Evolutionary conservation across 1,140 invertebrate genomes (phyloP), one percentile per base, ranked within the genome.

Genomic region (Archegozetes longisetosus): DNA sequence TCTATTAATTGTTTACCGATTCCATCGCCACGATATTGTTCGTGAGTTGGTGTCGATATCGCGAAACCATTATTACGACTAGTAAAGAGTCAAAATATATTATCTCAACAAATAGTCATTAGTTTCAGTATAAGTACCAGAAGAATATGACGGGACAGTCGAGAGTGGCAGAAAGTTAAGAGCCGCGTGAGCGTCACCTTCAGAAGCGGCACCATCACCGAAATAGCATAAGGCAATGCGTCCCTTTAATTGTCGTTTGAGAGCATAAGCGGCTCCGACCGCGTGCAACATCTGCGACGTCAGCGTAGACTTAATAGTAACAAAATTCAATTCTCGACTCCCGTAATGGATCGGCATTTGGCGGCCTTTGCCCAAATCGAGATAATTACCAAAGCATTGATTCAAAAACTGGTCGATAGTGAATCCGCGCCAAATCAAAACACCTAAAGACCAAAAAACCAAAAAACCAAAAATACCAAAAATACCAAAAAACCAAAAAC

Each of bases 281-380:
- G 90, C 90, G 80, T 98, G 95, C 1, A 93, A 92, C 77, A 98
- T 82, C 76, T 98, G 95, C 1, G 95, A 98, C 3, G 84, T 84
- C 70, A 98, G 73, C 0, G 94, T 87, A 64, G 91, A 95, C 6
- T 90, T 95, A 65, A 98, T 86, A 0, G 94, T 98, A 0, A 95
- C 81, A 74, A 95, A 95, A 74, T 92, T 88, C 0, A 84, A 76
- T 24, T 85, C 78, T 67, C 79, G 84, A 4, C 79, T 82, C 2
- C 88, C 89, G 73, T 91, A 94, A 70, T 93, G 88, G 2, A 96
- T 84, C 0, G 93, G 92, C 93, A 97, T 98, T 74, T 95, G 90
- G 64, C 83, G 80, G 2, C 92, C 93, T 72, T 88, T 88, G n/a
- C 84, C 86, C 17, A 74, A 62, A 72, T 98, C 94, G 40, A 84